Conservation (phyloP, 2,888 invertebrate genomes). For the Callyntrura sp. region DNA sequence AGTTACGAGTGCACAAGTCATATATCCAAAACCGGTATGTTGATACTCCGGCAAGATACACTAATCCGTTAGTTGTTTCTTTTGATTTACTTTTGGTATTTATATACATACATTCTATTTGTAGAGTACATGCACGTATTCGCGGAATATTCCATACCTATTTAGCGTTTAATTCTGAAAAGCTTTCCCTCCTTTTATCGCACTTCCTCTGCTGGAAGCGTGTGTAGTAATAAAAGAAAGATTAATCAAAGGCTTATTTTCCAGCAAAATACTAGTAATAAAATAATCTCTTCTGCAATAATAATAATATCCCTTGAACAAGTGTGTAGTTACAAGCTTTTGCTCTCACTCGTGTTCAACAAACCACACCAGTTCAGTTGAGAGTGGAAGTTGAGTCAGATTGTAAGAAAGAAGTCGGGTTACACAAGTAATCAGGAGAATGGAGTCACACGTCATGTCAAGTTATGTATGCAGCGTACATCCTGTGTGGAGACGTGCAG, state of each 20-base stretch:
- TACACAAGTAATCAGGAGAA: neutral
- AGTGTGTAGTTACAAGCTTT: neutral
- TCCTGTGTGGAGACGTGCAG: slow-evolving; percentile 19
- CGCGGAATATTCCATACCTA: neutral
- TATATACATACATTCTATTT: too few relatives aligned
- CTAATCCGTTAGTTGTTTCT: neutral
- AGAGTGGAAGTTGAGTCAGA: neutral
- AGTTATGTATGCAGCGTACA: slow-evolving; percentile 20
- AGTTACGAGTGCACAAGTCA: neutral
- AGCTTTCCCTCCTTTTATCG: slow-evolving; percentile 12
- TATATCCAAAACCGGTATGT: too few relatives aligned
- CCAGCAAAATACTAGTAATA: slow-evolving; percentile 44
- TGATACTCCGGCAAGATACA: neutral
- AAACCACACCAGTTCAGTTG: neutral
- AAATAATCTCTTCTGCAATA: slow-evolving; percentile 42
- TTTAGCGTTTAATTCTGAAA: slow-evolving; percentile 10
- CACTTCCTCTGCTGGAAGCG: slow-evolving; percentile 16
- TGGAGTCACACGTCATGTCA: slow-evolving; percentile 37
- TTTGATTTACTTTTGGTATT: too few relatives aligned
- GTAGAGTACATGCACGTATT: neutral
- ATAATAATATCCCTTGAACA: neutral
- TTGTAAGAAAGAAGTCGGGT: neutral
- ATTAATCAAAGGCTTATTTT: slow-evolving; percentile 45
- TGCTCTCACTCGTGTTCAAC: neutral
- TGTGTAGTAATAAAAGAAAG: slow-evolving; percentile 35